Conservation (phyloP, 2,797 vertebrate genomes). For the Staurois parvus region DNA sequence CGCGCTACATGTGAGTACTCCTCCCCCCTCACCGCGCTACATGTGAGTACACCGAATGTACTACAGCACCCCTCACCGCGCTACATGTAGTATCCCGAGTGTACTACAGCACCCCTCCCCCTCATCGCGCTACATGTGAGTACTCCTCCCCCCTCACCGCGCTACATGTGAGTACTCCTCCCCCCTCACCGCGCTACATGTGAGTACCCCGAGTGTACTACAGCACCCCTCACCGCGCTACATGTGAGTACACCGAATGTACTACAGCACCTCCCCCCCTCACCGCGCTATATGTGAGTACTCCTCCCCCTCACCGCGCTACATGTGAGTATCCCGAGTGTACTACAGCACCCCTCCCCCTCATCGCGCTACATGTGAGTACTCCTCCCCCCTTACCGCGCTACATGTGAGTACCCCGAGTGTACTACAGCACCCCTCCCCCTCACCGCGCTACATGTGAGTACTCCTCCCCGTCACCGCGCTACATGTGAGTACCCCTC, state of each 20-base stretch:
- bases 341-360: slow-evolving; percentile 85
- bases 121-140: too few relatives aligned
- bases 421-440: slow-evolving; percentile 84
- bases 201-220: slow-evolving; percentile 72
- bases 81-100: slow-evolving; percentile 83
- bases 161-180: slow-evolving; percentile 83
- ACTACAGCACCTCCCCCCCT: neutral
- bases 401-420: slow-evolving; percentile 83
- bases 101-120: neutral
- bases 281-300: too few relatives aligned
- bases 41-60: slow-evolving; percentile 78
- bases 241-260: slow-evolving; percentile 80
- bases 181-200: slow-evolving; percentile 83
- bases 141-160: too few relatives aligned
- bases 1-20: too few relatives aligned
- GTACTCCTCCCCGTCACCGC: slow-evolving; percentile 71
- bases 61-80: slow-evolving; percentile 71
- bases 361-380: slow-evolving; percentile 88
- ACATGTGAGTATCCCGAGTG: slow-evolving; percentile 80
- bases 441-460: slow-evolving; percentile 86
- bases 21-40: slow-evolving; percentile 83
- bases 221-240: slow-evolving; percentile 77
- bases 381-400: slow-evolving; percentile 64
- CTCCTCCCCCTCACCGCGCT: slow-evolving; percentile 82
- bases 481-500: slow-evolving; percentile 85